Conservation (phyloP, 2,888 invertebrate species). For the Lepas anatifera region DNA sequence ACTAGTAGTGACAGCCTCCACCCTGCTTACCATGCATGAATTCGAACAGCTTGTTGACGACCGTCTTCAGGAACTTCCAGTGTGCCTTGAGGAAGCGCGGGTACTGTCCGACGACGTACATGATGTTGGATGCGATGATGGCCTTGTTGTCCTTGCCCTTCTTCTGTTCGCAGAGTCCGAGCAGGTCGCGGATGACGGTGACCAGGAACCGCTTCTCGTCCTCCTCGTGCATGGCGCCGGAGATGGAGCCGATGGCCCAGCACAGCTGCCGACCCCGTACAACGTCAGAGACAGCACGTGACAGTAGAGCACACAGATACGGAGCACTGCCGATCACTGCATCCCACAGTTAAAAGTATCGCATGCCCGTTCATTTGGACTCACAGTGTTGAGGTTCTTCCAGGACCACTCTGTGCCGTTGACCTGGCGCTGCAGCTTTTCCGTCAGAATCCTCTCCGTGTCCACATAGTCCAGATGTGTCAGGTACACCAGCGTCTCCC, state of each 20-base stretch:
- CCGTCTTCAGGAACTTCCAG: conserved; percentile 99
- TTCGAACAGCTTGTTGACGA: conserved; percentile 98
- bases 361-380: no score
- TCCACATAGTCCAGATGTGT: conserved; percentile 97
- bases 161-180: conserved; percentile 96
- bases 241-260: conserved; percentile 99
- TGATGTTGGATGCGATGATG: conserved; percentile 98
- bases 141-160: conserved; percentile 99
- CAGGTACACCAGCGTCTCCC: conserved; percentile 91
- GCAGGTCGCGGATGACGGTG: conserved; percentile 93
- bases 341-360: no score
- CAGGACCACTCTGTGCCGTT: conserved; percentile 99
- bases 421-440: conserved; percentile 94
- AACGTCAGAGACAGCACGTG: no score
- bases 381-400: conserved; percentile 93
- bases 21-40: conserved; percentile 71
- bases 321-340: no score
- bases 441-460: conserved; percentile 98
- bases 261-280: conserved; percentile 58
- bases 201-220: conserved; percentile 98
- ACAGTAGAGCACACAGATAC: no score
- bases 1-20: neutral
- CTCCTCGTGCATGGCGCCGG: conserved; percentile 98
- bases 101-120: conserved; percentile 99
- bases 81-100: conserved; percentile 96